These are phyloP conservation scores for Chondrilla cf. caribensis DNA, from an alignment of 37 sponge, comb jelly and placozoan genomes.

Conservation along the genomic window DNA sequence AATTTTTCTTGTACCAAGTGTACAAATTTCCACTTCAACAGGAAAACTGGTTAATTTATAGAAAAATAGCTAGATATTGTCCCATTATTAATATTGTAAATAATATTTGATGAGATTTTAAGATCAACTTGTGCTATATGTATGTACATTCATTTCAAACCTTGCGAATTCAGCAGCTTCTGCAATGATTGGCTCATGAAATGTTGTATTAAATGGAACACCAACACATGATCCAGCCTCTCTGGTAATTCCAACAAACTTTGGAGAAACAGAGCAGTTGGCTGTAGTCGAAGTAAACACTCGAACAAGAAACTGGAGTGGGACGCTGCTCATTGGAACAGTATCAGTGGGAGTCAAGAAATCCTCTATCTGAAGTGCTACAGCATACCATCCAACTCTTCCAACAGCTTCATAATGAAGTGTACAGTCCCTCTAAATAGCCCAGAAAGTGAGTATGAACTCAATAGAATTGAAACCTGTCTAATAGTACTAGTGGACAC, in stretches of 20 bases:
- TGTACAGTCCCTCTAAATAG: neutral
- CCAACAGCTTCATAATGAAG: neutral
- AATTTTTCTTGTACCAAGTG: too few relatives aligned
- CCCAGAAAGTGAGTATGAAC: too few relatives aligned
- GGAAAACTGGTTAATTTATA: too few relatives aligned
- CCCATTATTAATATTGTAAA: neutral
- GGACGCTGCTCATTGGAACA: conserved; percentile 41
- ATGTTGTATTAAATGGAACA: conserved; percentile 3
- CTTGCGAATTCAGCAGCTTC: too few relatives aligned
- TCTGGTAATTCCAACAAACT: conserved; percentile 4
- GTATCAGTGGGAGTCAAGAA: neutral
- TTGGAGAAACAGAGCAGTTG: neutral
- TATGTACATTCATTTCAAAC: too few relatives aligned
- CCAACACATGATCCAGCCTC: neutral
- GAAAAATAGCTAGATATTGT: neutral
- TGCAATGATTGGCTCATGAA: conserved; percentile 25
- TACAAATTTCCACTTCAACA: too few relatives aligned
- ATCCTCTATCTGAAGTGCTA: conserved; percentile 47
- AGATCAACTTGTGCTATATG: neutral
- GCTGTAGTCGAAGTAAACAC: conserved; percentile 1
- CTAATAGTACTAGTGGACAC: too few relatives aligned
- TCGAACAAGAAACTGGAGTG: conserved; percentile 38
- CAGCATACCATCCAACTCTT: conserved; percentile 35
- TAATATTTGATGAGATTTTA: neutral
- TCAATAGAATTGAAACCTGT: too few relatives aligned